These are phyloP conservation scores for Drosophila yooni DNA, from an alignment of 2,888 invertebrate genomes.

Conservation along the genomic window DNA sequence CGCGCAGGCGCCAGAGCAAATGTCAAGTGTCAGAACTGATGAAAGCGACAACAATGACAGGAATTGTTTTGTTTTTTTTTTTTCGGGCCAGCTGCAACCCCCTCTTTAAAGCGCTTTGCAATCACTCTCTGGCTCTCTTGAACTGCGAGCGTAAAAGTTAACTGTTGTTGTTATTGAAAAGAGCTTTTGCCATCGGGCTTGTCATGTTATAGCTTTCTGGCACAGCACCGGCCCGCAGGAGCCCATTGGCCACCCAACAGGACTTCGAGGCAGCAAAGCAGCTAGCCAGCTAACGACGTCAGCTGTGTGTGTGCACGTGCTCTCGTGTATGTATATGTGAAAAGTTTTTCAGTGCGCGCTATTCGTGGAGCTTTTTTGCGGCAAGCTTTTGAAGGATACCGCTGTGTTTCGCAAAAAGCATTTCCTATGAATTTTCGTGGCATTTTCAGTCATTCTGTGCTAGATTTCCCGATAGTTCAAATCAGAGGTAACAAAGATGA, in stretches of 20 bases:
- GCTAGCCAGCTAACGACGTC: slow-evolving; percentile 28
- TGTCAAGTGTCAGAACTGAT: slow-evolving; percentile 70
- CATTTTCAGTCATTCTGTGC: slow-evolving; percentile 82
- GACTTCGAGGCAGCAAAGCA: slow-evolving; percentile 12
- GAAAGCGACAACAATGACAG: slow-evolving; percentile 43
- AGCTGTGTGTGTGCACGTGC: slow-evolving; percentile 60
- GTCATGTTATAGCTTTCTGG: slow-evolving; percentile 21
- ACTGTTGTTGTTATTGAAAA: slow-evolving; percentile 16
- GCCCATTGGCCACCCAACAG: slow-evolving; percentile 13
- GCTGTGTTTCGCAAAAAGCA: slow-evolving; percentile 62
- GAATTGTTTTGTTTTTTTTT: slow-evolving; percentile 38
- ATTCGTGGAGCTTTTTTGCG: slow-evolving; percentile 45
- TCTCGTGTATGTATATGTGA: slow-evolving; percentile 32
- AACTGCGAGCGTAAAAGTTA: slow-evolving; percentile 2
- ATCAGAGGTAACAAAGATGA: slow-evolving; percentile 66
- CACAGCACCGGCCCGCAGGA: slow-evolving; percentile 18
- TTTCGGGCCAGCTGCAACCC: slow-evolving; percentile 35
- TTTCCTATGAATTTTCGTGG: slow-evolving; percentile 64
- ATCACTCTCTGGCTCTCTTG: not conserved
- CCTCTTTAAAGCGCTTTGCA: not conserved
- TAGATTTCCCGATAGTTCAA: slow-evolving; percentile 83
- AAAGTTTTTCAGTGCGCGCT: slow-evolving; percentile 25
- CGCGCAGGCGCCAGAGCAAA: slow-evolving; percentile 53
- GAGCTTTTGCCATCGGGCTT: slow-evolving; percentile 28
- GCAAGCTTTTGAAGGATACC: slow-evolving; percentile 63